Base-by-base conservation (phyloP, 2,888 invertebrate genomes). In the Peribatodes rhomboidaria region DNA sequence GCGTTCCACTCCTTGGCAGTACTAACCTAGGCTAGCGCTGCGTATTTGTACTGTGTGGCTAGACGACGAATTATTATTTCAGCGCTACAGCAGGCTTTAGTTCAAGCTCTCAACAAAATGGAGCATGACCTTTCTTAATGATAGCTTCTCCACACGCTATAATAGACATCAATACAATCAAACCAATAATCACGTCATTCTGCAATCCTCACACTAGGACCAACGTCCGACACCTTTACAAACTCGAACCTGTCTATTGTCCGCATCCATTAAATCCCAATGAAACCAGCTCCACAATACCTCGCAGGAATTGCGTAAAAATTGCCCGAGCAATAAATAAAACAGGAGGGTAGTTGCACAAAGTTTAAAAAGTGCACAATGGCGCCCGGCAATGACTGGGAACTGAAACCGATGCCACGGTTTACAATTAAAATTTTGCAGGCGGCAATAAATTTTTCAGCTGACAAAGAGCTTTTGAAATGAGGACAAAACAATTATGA, bases 391-490 rank as follows among this genome's bases (percentile, higher is more conserved):
- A 55, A 56, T 63, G 54, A 55, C 50, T 50, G 60, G 7, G 60
- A 56, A 54, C 41, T 57, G 65, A 59, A 58, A 65, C 56, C 50
- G 49, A 50, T 52, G 27, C 62, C 64, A 44, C 66, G 64, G 58
- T 69, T 71, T 70, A 70, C 73, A 73, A 74, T 74, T 74, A 72
- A 70, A 73, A 86, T 89, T 89, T 85, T 82, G 84, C 82, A 83
- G 81, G 80, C 81, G 80, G 80, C 84, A 85, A 90, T 89, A 88
- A 87, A 87, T 88, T 86, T 86, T 87, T 86, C 88, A 88, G 77
- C 78, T 82, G 81, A 85, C 85, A 85, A 85, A 80, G 81, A 79
- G 74, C 74, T 77, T 69, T 80, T 76, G 78, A 81, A 78, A 65
- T 37, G 44, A 52, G 70, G 60, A 65, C 63, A 60, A 71, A 70